Evolutionary conservation across 2,113 vertebrate species (phyloP).

Genomic region (Bucco capensis): DNA sequence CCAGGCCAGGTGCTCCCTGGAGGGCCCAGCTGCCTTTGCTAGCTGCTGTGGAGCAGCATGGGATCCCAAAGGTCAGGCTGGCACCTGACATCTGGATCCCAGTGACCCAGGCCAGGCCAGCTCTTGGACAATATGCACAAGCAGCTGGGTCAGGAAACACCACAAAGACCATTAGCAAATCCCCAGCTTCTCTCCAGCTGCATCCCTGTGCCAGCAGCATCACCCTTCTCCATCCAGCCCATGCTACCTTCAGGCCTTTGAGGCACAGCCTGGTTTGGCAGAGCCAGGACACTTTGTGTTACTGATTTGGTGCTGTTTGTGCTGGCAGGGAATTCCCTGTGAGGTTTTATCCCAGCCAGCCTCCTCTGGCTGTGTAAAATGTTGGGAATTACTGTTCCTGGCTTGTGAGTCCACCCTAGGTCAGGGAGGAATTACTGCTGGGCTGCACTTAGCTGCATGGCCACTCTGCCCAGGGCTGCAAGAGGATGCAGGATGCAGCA

Average conservation of each 20-base stretch:
- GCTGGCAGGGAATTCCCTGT: conserved; percentile 14
- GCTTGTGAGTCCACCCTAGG: background rate
- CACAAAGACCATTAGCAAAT: background rate
- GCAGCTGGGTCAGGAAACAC: background rate
- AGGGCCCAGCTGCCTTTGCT: background rate
- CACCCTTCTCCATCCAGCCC: background rate
- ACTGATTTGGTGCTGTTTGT: conserved; percentile 60
- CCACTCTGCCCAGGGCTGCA: background rate
- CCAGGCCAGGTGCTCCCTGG: background rate
- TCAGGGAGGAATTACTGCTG: background rate
- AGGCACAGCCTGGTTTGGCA: conserved; percentile 33
- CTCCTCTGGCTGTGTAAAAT: conserved; percentile 57
- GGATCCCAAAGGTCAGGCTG: background rate
- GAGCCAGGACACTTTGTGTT: conserved; percentile 37
- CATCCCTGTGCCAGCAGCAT: background rate
- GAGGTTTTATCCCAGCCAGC: conserved; percentile 52
- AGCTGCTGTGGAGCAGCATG: background rate
- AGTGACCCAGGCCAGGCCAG: background rate
- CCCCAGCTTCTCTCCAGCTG: background rate
- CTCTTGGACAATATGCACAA: background rate
- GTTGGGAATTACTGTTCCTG: conserved; percentile 55
- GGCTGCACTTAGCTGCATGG: background rate
- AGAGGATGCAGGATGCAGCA: too few species aligned
- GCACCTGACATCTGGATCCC: background rate
- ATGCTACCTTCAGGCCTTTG: background rate